Percentiles rank a stretch among this genome's conserved stretches.
phyloP scores from a whole-genome alignment of 1,140 invertebrate species.

The Bradynema listronoti region DNA sequence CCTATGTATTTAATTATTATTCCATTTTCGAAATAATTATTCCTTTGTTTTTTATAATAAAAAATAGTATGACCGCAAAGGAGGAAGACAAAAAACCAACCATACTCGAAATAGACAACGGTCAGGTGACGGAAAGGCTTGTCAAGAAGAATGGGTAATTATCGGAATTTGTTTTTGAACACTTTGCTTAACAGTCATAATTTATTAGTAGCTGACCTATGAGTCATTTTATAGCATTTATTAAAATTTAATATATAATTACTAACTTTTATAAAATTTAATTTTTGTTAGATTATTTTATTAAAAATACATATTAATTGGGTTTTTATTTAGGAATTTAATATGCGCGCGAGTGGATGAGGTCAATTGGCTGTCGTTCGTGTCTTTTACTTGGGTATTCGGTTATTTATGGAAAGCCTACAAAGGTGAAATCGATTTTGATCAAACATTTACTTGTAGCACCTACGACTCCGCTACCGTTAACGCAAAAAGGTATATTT shows the following conservation, averaged over 20 bases:
- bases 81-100: too few relatives aligned
- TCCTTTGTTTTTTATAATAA: too few relatives aligned
- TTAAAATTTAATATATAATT: constrained; percentile 4
- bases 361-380: constrained; percentile 35
- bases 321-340: constrained; percentile 13
- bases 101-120: too few relatives aligned
- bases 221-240: too few relatives aligned
- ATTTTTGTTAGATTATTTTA: background rate
- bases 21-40: too few relatives aligned
- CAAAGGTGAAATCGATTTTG: constrained; percentile 10
- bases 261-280: background rate
- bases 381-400: constrained; percentile 44
- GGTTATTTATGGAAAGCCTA: constrained; percentile 35
- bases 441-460: constrained; percentile 26
- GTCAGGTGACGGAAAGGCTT: too few relatives aligned
- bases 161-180: too few relatives aligned
- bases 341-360: constrained; percentile 31
- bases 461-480: constrained; percentile 47
- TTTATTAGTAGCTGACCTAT: too few relatives aligned
- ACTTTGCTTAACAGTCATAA: too few relatives aligned
- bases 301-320: constrained; percentile 2
- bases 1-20: too few relatives aligned
- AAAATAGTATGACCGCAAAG: too few relatives aligned
- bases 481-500: constrained; percentile 30
- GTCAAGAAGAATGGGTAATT: too few relatives aligned